These are phyloP conservation scores for Entomyzon cyanotis DNA, from an alignment of 2,113 vertebrate genomes.

Conservation along the genomic window DNA sequence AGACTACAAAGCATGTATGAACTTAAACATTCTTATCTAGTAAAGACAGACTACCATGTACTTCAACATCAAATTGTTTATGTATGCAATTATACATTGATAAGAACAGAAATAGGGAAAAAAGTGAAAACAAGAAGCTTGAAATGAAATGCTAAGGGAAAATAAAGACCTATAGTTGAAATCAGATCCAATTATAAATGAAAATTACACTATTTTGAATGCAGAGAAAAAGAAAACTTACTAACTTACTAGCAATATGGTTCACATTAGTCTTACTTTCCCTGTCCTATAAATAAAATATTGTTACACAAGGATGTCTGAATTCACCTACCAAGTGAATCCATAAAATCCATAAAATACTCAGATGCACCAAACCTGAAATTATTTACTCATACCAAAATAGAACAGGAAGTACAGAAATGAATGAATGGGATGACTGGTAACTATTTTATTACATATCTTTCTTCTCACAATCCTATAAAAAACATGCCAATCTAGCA, in stretches of 20 bases:
- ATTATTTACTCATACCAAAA: background rate
- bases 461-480: background rate
- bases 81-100: background rate
- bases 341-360: background rate
- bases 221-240: background rate
- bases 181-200: background rate
- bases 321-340: background rate
- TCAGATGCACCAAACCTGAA: background rate
- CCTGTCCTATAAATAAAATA: background rate
- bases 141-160: background rate
- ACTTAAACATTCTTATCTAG: background rate
- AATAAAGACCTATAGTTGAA: background rate
- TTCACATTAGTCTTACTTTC: background rate
- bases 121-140: background rate
- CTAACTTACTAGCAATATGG: background rate
- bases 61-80: background rate
- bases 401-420: background rate
- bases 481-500: background rate
- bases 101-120: background rate
- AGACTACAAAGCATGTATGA: background rate
- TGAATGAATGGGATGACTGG: background rate
- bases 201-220: background rate
- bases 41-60: background rate
- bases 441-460: background rate
- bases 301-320: background rate